Percentiles rank a stretch among this genome's conserved stretches.
These are phyloP conservation scores for Clostera curtula DNA, from an alignment of 2,888 invertebrate genomes.

Conservation along the genomic window DNA sequence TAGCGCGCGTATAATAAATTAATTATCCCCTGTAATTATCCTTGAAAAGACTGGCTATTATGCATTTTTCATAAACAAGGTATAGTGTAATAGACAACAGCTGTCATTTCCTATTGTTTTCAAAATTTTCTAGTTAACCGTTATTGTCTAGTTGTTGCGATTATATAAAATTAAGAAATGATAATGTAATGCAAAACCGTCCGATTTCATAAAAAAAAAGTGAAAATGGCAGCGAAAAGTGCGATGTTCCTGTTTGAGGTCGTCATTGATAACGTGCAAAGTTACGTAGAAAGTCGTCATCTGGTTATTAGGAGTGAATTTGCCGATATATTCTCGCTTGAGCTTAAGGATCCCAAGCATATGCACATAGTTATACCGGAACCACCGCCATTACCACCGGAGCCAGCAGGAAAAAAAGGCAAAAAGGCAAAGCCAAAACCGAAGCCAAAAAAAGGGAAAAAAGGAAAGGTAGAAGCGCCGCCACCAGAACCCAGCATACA, in stretches of 20 bases:
- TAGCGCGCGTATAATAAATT: no score
- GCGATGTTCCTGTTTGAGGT: constrained; percentile 65
- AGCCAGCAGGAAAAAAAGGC: constrained; percentile 47
- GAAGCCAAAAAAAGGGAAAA: constrained; percentile 39
- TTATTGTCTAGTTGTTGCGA: no score
- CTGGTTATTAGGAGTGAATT: constrained; percentile 59
- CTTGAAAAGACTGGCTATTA: no score
- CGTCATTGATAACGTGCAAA: constrained; percentile 51
- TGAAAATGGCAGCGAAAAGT: constrained; percentile 50
- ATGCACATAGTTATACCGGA: constrained; percentile 64
- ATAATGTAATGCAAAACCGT: constrained; percentile 4
- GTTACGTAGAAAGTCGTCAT: constrained; percentile 41
- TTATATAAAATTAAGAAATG: constrained; percentile 4
- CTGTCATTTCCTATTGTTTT: no score
- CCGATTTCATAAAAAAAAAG: constrained; percentile 1
- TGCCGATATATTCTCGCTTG: constrained; percentile 59
- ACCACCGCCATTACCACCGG: constrained; percentile 56
- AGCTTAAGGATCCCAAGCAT: constrained; percentile 61
- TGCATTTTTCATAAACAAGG: constrained; percentile 4
- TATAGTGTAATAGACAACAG: constrained; percentile 4
- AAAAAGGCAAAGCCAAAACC: constrained; percentile 29
- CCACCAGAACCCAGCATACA: constrained; percentile 60
- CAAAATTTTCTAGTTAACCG: no score
- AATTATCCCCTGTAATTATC: no score
- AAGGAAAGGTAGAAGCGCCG: constrained; percentile 34